Evolutionary conservation across 2,888 invertebrate species (phyloP).

Genomic region (Agrotis segetum): DNA sequence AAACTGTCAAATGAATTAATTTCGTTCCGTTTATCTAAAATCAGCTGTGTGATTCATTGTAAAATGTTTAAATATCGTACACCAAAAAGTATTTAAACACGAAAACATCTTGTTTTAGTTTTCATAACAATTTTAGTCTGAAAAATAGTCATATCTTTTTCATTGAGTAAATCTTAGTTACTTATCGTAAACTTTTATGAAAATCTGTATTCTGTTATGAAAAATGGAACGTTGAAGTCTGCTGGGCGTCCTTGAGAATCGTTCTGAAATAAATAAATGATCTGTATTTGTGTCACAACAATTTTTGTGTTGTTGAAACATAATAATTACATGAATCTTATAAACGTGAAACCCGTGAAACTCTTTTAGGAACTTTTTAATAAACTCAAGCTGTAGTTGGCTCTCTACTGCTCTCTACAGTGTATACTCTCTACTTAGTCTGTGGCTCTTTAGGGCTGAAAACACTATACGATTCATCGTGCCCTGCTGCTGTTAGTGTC

Average conservation of each 20-base stretch:
- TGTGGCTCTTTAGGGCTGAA: too few species aligned
- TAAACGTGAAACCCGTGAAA: too few species aligned
- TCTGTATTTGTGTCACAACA: background rate
- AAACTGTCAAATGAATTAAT: slow-evolving; percentile 54
- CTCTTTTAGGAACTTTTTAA: background rate
- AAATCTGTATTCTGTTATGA: background rate
- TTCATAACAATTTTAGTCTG: accelerated
- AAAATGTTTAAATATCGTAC: accelerated
- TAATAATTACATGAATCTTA: too few species aligned
- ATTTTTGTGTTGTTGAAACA: too few species aligned
- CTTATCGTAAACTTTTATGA: too few species aligned
- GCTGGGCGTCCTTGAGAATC: slow-evolving; percentile 33
- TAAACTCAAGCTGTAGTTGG: too few species aligned
- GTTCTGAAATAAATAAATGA: slow-evolving; percentile 8
- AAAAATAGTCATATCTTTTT: background rate
- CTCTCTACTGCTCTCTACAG: too few species aligned
- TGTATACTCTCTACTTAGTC: too few species aligned
- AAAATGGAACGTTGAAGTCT: slow-evolving; percentile 25
- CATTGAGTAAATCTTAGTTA: too few species aligned
- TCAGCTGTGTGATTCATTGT: slow-evolving; percentile 52
- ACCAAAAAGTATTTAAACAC: background rate
- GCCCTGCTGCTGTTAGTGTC: too few species aligned
- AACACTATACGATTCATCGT: too few species aligned
- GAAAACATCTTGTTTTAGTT: accelerated
- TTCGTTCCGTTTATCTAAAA: slow-evolving; percentile 46